Conservation (phyloP, 2,113 vertebrate genomes). For the Chlorodrepanis virens region DNA sequence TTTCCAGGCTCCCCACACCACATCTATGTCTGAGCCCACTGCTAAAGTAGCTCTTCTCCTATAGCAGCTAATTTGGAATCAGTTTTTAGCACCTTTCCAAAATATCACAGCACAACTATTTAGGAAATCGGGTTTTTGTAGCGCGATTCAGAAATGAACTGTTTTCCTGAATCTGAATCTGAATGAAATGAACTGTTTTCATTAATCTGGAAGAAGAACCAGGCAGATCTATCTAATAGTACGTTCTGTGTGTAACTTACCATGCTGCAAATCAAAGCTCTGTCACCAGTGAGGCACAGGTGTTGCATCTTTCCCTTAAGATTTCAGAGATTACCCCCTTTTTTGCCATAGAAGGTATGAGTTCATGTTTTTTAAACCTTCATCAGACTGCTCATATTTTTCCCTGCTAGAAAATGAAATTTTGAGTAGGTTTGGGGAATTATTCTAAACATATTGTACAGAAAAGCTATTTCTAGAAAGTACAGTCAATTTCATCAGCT, state of each 20-base stretch:
- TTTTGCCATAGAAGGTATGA: not conserved
- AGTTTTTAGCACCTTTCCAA: not conserved
- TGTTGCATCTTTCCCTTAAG: not conserved
- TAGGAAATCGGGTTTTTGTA: not conserved
- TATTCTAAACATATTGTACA: not conserved
- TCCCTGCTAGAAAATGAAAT: not conserved
- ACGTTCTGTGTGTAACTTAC: not conserved
- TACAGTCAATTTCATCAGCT: not conserved
- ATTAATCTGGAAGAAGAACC: not conserved
- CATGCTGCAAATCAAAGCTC: not conserved
- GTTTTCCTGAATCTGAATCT: not conserved
- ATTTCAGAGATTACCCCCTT: not conserved
- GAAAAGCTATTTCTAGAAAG: not conserved
- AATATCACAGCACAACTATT: not conserved
- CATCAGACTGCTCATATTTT: not conserved
- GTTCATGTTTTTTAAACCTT: not conserved
- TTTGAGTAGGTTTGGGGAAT: not conserved
- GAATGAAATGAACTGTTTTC: not conserved
- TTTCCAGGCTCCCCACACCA: not conserved
- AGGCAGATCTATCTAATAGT: not conserved
- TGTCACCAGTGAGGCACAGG: not conserved
- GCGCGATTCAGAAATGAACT: not conserved
- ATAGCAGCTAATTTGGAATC: not conserved
- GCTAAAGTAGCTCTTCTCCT: not conserved
- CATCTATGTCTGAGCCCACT: fast-evolving